phyloP scores from a whole-genome alignment of 1,140 invertebrate genomes.

The Anagrus nilaparvatae region DNA sequence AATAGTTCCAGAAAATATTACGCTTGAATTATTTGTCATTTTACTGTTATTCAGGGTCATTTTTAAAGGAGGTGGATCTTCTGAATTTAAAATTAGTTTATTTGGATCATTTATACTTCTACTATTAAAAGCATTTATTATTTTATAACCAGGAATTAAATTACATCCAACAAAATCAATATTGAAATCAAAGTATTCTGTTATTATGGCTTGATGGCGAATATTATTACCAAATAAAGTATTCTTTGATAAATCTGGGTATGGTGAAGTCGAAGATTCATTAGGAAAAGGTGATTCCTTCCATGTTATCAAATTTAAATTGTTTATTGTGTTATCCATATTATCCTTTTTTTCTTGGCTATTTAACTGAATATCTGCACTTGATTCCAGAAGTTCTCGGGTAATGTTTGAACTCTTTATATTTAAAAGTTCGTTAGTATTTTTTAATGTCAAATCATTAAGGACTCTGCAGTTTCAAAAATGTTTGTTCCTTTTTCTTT shows the following conservation, averaged over 20 bases:
- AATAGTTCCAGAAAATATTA: conserved; percentile 15
- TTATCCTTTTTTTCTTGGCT: no score
- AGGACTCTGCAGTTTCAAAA: no score
- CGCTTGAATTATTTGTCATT: conserved; percentile 43
- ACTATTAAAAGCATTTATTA: conserved; percentile 19
- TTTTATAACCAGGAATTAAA: conserved; percentile 17
- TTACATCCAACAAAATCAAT: conserved; percentile 18
- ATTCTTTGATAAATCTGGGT: neutral
- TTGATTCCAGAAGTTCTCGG: no score
- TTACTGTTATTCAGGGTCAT: conserved; percentile 54
- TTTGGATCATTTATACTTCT: conserved; percentile 23
- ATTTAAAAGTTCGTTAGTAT: no score
- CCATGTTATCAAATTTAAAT: conserved; percentile 29
- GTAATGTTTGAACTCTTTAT: no score
- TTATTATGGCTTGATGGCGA: conserved; percentile 11
- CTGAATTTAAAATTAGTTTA: neutral
- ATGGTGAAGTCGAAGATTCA: conserved; percentile 4
- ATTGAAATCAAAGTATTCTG: conserved; percentile 27
- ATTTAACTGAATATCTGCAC: no score
- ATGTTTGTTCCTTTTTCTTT: no score
- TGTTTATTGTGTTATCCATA: conserved; percentile 14
- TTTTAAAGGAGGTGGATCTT: conserved; percentile 22
- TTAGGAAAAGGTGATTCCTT: conserved; percentile 27
- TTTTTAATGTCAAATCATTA: no score
- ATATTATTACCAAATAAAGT: no score